These are phyloP conservation scores for Acronicta aceris DNA, from an alignment of 2,888 invertebrate genomes.

Conservation along the genomic window DNA sequence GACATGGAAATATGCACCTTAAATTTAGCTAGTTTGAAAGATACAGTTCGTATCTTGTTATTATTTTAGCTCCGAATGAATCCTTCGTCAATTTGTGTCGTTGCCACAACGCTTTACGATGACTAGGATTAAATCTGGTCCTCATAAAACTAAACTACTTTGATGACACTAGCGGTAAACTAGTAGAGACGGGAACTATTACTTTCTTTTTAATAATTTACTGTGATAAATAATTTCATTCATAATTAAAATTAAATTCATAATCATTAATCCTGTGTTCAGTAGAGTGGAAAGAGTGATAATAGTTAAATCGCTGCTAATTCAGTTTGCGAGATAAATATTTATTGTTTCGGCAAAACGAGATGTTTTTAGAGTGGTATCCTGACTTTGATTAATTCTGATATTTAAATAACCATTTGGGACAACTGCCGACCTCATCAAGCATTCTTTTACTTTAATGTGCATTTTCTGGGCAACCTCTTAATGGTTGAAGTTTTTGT, in stretches of 20 bases:
- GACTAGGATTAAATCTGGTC: constrained; percentile 43
- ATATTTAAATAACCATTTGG: constrained; percentile 72
- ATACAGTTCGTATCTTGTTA: constrained; percentile 12
- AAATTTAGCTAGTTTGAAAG: background rate
- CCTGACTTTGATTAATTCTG: constrained; percentile 75
- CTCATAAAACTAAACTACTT: constrained; percentile 59
- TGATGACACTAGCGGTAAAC: constrained; percentile 34
- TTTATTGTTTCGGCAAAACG: constrained; percentile 72
- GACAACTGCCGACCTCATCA: constrained; percentile 43
- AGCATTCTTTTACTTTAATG: constrained; percentile 36
- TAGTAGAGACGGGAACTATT: constrained; percentile 34
- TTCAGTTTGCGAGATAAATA: constrained; percentile 66
- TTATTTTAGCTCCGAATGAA: constrained; percentile 51
- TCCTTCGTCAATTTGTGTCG: constrained; percentile 49
- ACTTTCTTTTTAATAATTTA: constrained; percentile 26
- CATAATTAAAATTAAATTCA: too few relatives aligned
- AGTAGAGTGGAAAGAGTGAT: constrained; percentile 63
- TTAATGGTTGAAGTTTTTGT: constrained; percentile 2
- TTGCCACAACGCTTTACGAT: constrained; percentile 45
- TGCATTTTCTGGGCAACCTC: constrained; percentile 11
- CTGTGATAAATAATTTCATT: constrained; percentile 42
- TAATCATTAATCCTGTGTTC: constrained; percentile 70
- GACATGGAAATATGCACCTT: background rate
- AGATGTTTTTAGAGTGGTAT: constrained; percentile 68
- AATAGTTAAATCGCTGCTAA: constrained; percentile 74